Evolutionary conservation across 1,140 invertebrate genomes (phyloP), one percentile per base, ranked within the genome.

Genomic region (Hypothenemus hampei): DNA sequence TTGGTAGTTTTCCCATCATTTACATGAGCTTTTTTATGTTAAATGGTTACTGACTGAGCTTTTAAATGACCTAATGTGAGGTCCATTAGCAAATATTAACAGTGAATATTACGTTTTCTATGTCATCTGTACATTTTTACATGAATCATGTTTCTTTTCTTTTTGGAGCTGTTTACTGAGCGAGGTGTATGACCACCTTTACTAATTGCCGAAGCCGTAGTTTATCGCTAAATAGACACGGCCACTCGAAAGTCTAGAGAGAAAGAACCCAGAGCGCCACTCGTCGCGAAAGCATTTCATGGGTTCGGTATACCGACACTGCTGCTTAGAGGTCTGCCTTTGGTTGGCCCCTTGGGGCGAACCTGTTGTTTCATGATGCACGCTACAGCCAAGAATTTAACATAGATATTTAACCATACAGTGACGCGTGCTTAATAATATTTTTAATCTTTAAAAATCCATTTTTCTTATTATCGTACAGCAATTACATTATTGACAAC

Each of bases 181-280:
- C n/a, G n/a, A 11, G 16, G 18, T 41, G 16, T 41, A 41, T 21
- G 39, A 10, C 15, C 3, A 5, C 15, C 16, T 22, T 41, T 20
- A 20, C 2, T 21, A 19, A 41, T 7, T 41, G 8, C 39, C 16
- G 20, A 19, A 41, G 18, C 18, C 39, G 11, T 41, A 20, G 39
- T 3, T 41, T 41, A 41, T 22, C 20, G 20, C 16, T 20, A 22
- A 41, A 41, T 41, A 45, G 43, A 20, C 24, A 29, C 11, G 23
- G 20, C 13, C 23, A 29, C 43, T 45, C 16, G 23, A 29, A 45
- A 20, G 23, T 45, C 13, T 45, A 45, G 11, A 45, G 39, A 41
- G 7, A 16, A 16, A 11, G 23, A 16, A 43, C 8, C 40, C 40
- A 43, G 40, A 43, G 40, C 21, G 40, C 40, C 40, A 29, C 43